Conservation (phyloP, 2,888 invertebrate species). For the Siphonodentalium dalli region DNA sequence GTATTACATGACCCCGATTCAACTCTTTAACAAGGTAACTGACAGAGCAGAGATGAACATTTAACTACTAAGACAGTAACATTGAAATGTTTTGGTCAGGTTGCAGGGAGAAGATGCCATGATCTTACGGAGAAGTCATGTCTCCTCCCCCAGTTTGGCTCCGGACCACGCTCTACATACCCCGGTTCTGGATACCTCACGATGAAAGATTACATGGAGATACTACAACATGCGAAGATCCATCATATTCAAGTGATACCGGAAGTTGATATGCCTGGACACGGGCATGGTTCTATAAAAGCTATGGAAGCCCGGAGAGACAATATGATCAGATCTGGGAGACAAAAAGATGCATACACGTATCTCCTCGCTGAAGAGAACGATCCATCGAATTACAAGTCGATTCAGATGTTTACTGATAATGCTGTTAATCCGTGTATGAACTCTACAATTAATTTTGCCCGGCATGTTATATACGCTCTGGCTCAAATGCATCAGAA, state of each 20-base stretch:
- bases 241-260: conserved; percentile 58
- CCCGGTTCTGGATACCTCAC: conserved; percentile 48
- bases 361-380: conserved; percentile 37
- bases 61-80: too few species aligned
- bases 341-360: conserved; percentile 33
- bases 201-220: conserved; percentile 46
- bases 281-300: conserved; percentile 53
- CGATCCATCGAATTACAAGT: conserved; percentile 31
- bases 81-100: conserved; percentile 26
- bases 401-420: conserved; percentile 57
- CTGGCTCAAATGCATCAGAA: conserved; percentile 45
- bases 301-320: conserved; percentile 50
- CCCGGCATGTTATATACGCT: conserved; percentile 49
- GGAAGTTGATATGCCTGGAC: conserved; percentile 59
- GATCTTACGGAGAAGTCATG: conserved; percentile 33
- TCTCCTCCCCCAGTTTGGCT: conserved; percentile 45
- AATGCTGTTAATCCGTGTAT: conserved; percentile 61
- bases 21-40: too few species aligned
- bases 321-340: conserved; percentile 29
- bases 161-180: conserved; percentile 35
- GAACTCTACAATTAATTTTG: conserved; percentile 52
- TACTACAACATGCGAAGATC: conserved; percentile 42
- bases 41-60: too few species aligned
- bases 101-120: conserved; percentile 45
- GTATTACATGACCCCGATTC: too few species aligned